These are phyloP conservation scores for Neomicropteryx cornuta DNA, from an alignment of 1,140 invertebrate species.

Conservation along the genomic window DNA sequence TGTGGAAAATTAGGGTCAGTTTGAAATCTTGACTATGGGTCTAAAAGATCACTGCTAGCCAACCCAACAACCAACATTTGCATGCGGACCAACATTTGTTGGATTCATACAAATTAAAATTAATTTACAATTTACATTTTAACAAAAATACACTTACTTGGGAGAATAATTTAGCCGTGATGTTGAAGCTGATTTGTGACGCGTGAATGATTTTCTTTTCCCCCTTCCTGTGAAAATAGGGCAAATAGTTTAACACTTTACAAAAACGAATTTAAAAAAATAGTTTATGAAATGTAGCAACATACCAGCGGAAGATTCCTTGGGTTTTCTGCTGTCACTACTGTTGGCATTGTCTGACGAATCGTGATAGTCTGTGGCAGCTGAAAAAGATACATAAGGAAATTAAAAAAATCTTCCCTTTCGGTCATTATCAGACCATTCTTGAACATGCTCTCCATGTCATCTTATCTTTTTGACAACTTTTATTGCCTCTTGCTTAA, in stretches of 20 bases:
- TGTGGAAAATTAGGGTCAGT: no score
- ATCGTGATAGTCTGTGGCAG: conserved; percentile 36
- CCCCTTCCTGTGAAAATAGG: conserved; percentile 23
- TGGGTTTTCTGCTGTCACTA: conserved; percentile 25
- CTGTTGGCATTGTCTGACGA: conserved; percentile 36
- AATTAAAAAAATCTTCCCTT: background rate
- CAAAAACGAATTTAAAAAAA: background rate
- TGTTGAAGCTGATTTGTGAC: conserved; percentile 50
- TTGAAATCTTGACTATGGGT: no score
- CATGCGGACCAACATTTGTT: no score
- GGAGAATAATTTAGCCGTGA: conserved; percentile 44
- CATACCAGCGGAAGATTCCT: conserved; percentile 28
- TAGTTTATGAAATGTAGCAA: background rate
- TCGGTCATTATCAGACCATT: no score
- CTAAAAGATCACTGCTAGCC: no score
- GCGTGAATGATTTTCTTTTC: conserved; percentile 48
- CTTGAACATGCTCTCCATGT: no score
- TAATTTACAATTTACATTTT: no score
- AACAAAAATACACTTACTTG: no score
- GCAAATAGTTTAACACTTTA: conserved; percentile 7
- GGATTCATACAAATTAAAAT: no score
- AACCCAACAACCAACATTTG: no score
- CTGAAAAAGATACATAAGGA: conserved; percentile 16
- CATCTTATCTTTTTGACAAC: no score
- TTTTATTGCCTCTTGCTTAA: no score